A percentile compares a stretch with the other conserved stretches of the same genome.
These are phyloP conservation scores for Sipha flava DNA, from an alignment of 1,140 invertebrate genomes.

Conservation along the genomic window DNA sequence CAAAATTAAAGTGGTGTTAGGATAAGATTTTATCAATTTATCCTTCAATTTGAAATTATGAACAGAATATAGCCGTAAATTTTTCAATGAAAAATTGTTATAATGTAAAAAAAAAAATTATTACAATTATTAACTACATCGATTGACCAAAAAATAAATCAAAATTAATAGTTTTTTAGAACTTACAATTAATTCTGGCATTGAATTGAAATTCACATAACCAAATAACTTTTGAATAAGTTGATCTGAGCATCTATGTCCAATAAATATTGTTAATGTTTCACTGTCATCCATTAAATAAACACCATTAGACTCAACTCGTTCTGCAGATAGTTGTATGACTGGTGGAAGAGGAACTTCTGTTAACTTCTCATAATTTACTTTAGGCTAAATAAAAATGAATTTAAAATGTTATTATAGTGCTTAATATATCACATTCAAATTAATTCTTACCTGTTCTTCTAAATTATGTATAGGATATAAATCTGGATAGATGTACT, in stretches of 20 bases:
- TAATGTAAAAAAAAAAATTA: too few species aligned
- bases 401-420: too few species aligned
- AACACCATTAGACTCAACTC: constrained; percentile 76
- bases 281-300: constrained; percentile 86
- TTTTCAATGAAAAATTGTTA: too few species aligned
- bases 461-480: constrained; percentile 78
- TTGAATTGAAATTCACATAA: constrained; percentile 52
- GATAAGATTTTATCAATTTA: too few species aligned
- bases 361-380: constrained; percentile 37
- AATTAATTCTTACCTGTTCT: constrained; percentile 48
- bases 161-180: neutral
- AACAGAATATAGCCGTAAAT: too few species aligned
- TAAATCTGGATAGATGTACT: constrained; percentile 84
- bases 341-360: constrained; percentile 44
- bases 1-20: too few species aligned
- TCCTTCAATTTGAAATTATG: too few species aligned
- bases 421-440: too few species aligned
- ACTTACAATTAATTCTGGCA: constrained; percentile 59
- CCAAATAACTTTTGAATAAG: constrained; percentile 69
- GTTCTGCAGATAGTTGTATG: constrained; percentile 57
- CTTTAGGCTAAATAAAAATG: constrained; percentile 40
- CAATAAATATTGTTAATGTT: constrained; percentile 77
- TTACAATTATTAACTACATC: too few species aligned
- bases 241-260: constrained; percentile 64
- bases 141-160: too few species aligned